Evolutionary conservation across 2,888 invertebrate genomes (phyloP).

Genomic region (Ecliptopera silaceata): DNA sequence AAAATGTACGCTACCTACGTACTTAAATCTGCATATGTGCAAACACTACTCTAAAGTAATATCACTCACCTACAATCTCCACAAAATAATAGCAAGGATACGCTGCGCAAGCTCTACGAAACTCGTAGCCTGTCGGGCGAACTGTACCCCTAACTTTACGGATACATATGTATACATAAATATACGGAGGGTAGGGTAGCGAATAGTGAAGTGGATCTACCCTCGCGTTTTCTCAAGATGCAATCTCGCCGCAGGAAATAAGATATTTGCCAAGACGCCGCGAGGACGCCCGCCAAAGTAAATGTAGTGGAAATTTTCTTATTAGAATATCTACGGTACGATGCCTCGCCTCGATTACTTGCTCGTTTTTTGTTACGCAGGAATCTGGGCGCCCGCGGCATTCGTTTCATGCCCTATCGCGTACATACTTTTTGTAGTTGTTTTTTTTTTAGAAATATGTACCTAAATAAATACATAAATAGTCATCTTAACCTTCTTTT

Average conservation of each 20-base stretch:
- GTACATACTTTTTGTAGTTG: slow-evolving; percentile 40
- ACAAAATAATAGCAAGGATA: slow-evolving; percentile 34
- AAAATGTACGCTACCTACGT: no score
- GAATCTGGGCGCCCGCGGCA: slow-evolving; percentile 59
- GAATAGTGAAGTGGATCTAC: slow-evolving; percentile 77
- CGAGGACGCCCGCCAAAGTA: slow-evolving; percentile 80
- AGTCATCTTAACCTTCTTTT: no score
- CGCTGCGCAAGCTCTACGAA: slow-evolving; percentile 36
- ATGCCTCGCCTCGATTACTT: slow-evolving; percentile 74
- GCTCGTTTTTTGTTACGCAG: slow-evolving; percentile 72
- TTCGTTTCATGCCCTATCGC: slow-evolving; percentile 66
- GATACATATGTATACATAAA: slow-evolving; percentile 25
- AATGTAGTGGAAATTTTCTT: slow-evolving; percentile 84
- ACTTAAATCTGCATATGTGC: no score
- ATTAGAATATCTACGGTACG: slow-evolving; percentile 83
- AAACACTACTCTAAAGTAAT: background rate
- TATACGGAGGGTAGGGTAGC: slow-evolving; percentile 60
- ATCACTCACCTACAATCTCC: slow-evolving; percentile 1
- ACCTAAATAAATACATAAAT: no score
- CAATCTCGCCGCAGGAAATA: slow-evolving; percentile 84
- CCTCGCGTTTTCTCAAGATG: slow-evolving; percentile 83
- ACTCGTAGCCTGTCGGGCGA: slow-evolving; percentile 41
- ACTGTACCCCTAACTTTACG: slow-evolving; percentile 21
- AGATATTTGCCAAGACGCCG: slow-evolving; percentile 84
- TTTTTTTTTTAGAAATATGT: no score